Evolutionary conservation across 2,888 invertebrate genomes (phyloP).

Genomic region (Lithodes maja): DNA sequence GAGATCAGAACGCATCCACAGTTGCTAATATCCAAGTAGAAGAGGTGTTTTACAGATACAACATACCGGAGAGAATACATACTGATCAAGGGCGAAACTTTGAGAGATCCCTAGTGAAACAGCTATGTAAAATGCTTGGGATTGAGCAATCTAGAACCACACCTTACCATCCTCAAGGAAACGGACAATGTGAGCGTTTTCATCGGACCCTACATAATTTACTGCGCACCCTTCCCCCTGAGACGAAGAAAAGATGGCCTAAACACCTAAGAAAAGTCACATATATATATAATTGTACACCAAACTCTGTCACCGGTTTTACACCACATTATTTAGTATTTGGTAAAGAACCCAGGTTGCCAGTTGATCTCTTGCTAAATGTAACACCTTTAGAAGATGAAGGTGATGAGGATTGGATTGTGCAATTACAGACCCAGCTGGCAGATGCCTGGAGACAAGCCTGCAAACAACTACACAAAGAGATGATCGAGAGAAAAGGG

Average conservation of each 20-base stretch:
- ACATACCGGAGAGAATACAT: neutral
- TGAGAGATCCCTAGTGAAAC: neutral
- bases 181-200: constrained; percentile 16
- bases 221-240: neutral
- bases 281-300: neutral
- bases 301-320: neutral
- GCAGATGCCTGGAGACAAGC: too few relatives aligned
- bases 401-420: too few relatives aligned
- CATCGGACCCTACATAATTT: neutral
- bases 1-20: neutral
- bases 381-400: too few relatives aligned
- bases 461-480: too few relatives aligned
- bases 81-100: neutral
- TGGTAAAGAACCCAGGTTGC: too few relatives aligned
- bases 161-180: neutral
- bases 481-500: too few relatives aligned
- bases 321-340: too few relatives aligned
- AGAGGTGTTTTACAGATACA: neutral
- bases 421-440: too few relatives aligned
- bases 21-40: constrained; percentile 2
- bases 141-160: neutral
- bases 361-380: too few relatives aligned
- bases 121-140: neutral
- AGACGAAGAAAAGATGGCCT: neutral
- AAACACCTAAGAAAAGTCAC: neutral